A percentile compares a stretch with the other conserved stretches of the same genome.
Evolutionary conservation across 2,797 vertebrate species (phyloP).

Genomic region (Sarcophilus harrisii): DNA sequence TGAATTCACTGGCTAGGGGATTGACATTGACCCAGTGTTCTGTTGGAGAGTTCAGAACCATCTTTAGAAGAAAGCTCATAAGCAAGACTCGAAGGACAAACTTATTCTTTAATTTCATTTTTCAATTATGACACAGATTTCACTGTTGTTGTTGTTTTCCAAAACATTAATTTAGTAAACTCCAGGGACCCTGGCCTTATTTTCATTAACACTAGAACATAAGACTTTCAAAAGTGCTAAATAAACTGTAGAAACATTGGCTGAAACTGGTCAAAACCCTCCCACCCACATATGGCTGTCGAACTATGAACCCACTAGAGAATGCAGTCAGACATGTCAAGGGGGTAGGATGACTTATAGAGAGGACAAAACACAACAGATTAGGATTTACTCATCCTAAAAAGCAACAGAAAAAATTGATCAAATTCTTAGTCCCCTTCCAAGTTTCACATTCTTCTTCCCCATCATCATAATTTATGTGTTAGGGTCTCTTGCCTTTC

Average conservation of each 20-base stretch:
- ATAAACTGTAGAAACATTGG: not conserved
- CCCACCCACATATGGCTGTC: not conserved
- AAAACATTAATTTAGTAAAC: not conserved
- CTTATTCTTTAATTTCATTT: not conserved
- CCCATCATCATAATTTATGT: not conserved
- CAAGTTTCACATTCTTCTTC: not conserved
- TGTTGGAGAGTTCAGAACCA: not conserved
- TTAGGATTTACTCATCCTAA: not conserved
- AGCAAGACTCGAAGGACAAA: not conserved
- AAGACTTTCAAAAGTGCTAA: not conserved
- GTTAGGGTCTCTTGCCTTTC: not conserved
- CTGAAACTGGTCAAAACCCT: not conserved
- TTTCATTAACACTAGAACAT: not conserved
- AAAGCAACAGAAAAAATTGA: not conserved
- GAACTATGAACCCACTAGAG: not conserved
- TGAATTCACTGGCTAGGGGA: not conserved
- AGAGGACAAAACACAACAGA: not conserved
- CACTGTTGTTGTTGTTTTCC: not conserved
- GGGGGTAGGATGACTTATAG: not conserved
- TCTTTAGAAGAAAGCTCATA: not conserved
- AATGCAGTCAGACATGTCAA: not conserved
- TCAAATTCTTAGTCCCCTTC: not conserved
- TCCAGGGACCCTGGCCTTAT: not conserved
- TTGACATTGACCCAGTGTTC: not conserved
- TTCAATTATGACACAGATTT: constrained; percentile 3